Evolutionary conservation across 1,140 invertebrate species (phyloP), one percentile per base, ranked within the genome.

Genomic region (Aporrectodea caliginosa): DNA sequence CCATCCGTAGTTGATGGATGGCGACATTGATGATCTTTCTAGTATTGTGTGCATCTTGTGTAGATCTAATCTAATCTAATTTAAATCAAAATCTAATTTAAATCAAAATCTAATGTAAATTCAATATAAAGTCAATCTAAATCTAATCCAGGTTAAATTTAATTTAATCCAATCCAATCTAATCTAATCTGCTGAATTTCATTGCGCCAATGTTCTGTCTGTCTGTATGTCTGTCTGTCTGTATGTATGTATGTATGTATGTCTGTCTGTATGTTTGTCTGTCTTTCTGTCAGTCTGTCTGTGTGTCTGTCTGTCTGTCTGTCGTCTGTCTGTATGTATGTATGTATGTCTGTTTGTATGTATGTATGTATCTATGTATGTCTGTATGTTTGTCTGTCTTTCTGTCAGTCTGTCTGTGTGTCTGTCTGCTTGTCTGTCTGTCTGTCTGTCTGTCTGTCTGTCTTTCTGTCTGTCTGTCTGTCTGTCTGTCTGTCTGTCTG

Each of bases 401-500:
- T 58, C 43, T 58, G 43, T 58, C 43, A 6, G 6, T 58, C 43
- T 22, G 6, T 58, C 43, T 58, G 43, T 22, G 6, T 58, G 43
- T 22, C 43, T 58, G 43, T 22, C 43, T 58, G 43, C 43, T 22
- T 58, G 43, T 22, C 43, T 58, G 43, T 58, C 43, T 58, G 43
- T 58, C 43, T 58, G 43, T 22, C 43, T 58, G 43, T 58, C 43
- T 58, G 43, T 58, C 43, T 58, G 43, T 58, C 43, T 58, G 43
- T 58, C 43, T 58, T 6, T 58, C 43, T 58, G 43, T 58, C 43
- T 58, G 43, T 58, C 43, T 58, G 43, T 58, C 43, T 58, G 43
- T 58, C 43, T 58, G 43, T 58, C 43, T 58, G 43, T 58, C 43
- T 58, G 43, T 58, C 43, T 58, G 43, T 58, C 43, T 58, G 43